Base-by-base conservation (phyloP, 2,113 vertebrate genomes). In the Bombycilla garrulus region DNA sequence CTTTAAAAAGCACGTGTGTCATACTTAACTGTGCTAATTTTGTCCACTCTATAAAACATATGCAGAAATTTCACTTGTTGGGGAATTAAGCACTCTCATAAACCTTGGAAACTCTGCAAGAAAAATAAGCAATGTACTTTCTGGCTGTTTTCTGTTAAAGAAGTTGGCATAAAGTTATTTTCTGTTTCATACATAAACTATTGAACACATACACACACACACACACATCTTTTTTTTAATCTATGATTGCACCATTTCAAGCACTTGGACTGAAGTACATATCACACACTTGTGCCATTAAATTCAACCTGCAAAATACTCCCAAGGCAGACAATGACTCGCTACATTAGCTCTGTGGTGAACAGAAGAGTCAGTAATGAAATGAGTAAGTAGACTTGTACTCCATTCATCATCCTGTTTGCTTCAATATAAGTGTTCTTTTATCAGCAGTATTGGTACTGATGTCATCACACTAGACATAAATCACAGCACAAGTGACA, bases 381-480 rank as follows among this genome's bases (percentile, higher is more conserved):
- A 99, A 98, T 99, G 98, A 98, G 98, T 98, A 98, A 98, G 98
- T 98, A 98, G 98, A 98, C 98, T 97, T 98, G 98, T 99, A 98
- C 98, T 98, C 99, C 99, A 99, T 99, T 99, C 98, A 99, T 99
- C 99, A 99, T 99, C 97, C 99, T 99, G 99, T 98, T 99, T 98
- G 98, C 98, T 99, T 98, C 99, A 99, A 99, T 99, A 98, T 98
- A 98, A 98, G 98, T 98, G 98, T 99, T 98, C 99, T 98, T 99
- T 99, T 99, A 99, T 99, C 99, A 99, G 98, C 97, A 98, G 97
- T 98, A 98, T 98, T 97, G 97, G 98, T 98, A 98, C 98, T 98
- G 98, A 98, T 99, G 99, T 99, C 99, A 98, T 99, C 98, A 97
- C 97, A 97, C 97, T 91, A 97, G 98, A 98, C 98, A 99, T 99